Conservation (phyloP, 35 echinoderm and acorn worm genomes). For the Hemicentrotus pulcherrimus region DNA sequence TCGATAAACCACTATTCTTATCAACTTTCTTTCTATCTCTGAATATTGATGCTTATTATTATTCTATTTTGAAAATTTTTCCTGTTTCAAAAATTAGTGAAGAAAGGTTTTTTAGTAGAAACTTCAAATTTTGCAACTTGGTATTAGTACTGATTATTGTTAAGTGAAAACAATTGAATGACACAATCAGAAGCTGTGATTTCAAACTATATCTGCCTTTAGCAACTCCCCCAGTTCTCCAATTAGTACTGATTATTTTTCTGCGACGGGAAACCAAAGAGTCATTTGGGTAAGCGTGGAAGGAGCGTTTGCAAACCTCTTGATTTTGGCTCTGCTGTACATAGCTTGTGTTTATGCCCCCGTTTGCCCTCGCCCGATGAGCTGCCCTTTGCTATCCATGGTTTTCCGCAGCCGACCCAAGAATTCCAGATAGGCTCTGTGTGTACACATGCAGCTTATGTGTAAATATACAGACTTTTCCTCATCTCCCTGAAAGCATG, state of each 20-base stretch:
- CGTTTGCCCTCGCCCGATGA: constrained; percentile 38
- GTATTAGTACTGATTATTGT: not conserved
- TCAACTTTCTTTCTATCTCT: too few species aligned
- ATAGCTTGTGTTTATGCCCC: constrained; percentile 44
- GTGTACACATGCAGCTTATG: constrained; percentile 47
- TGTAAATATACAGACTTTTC: constrained; percentile 43
- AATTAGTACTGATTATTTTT: not conserved
- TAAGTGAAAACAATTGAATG: not conserved
- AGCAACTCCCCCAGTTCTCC: not conserved
- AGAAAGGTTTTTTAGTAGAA: too few species aligned
- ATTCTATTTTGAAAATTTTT: too few species aligned
- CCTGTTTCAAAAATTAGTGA: too few species aligned
- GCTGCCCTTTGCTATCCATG: not conserved
- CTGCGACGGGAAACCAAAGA: constrained; percentile 21
- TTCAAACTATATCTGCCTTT: not conserved
- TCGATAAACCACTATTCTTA: too few species aligned
- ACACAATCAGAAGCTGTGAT: not conserved
- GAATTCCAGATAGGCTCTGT: constrained; percentile 33
- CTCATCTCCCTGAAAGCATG: not conserved
- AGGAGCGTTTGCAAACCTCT: not conserved
- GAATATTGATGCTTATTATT: too few species aligned
- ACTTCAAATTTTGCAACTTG: not conserved
- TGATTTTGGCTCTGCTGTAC: not conserved
- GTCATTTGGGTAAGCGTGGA: not conserved
- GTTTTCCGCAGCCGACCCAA: constrained; percentile 15